Base-by-base conservation (phyloP, 1,140 invertebrate genomes). In the Caerostris extrusa region DNA sequence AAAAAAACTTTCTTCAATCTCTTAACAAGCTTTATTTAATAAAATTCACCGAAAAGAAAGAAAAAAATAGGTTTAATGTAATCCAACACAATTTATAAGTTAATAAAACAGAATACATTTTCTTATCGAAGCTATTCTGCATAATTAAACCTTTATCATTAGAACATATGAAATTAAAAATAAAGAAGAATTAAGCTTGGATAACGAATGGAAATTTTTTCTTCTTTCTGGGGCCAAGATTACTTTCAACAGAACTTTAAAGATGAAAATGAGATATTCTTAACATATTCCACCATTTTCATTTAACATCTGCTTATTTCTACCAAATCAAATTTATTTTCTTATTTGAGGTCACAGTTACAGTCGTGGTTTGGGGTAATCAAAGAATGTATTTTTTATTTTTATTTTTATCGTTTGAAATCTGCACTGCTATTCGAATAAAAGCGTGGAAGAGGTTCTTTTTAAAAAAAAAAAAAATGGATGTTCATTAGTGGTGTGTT, bases 281-380 rank as follows among this genome's bases (percentile, higher is more conserved):
- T 89, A 69, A 69, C 56, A 77, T n/a, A 34, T 58, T 86, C 50
- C 6, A 3, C 61, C 3, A n/a, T 89, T 89, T 89, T 89, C 53
- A 55, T 69, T 64, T 71, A 60, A n/a, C 19, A 60, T 12, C 61
- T 89, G n/a, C 87, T 58, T 55, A 34, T 69, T 64, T 69, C 60
- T 8, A n/a, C 64, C 14, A 50, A 89, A 89, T 89, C 87, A 71
- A 89, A 89, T 89, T 89, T 89, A 58, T 89, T 89, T 71, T 57
- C 50, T 67, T 71, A 12, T 50, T 17, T 34, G 34, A 34, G 61
- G 64, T 71, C 34, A 12, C 34, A 34, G 34, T 34, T 34, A 34
- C 34, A 34, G 34, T 34, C 34, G 34, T 34, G 34, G 34, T 34
- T 34, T 34, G 34, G 0, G 58, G 58, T 87, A 64, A 87, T 19